Base-by-base conservation (phyloP, 2,888 invertebrate species). In the Spodoptera exigua region DNA sequence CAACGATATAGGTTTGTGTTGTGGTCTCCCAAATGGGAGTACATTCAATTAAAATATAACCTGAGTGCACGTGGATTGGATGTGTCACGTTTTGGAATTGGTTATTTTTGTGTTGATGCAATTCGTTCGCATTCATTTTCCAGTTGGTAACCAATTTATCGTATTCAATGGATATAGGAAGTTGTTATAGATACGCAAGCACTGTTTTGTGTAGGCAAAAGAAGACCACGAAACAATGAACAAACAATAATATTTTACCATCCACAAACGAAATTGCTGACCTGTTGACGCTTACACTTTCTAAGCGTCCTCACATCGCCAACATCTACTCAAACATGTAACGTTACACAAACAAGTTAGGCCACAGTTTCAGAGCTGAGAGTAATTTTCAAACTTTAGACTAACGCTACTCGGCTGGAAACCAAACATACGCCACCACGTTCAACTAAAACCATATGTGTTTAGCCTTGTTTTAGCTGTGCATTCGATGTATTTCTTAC, bases 341-440 rank as follows among this genome's bases (percentile, higher is more conserved):
- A 36, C 11, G 17, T 13, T 51, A 34, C 44, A 48, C 34, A 55
- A 65, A 66, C 68, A 55, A 18, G 54, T 32, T 13, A 17, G 16
- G 47, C 59, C 40, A 2, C 41, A 54, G 60, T 52, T 57, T 48
- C 40, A 35, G 48, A 55, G 52, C 39, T 40, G 43, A 40, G 41
- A 47, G 67, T 55, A 55, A 69, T 72, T 69, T 69, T 21, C 35
- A 43, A 69, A 69, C 51, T 72, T 69, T 60, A 54, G 40, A 52
- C 48, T 36, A 45, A 56, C 51, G 18, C 54, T 34, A 39, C 51
- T 45, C 47, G 18, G 11, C 46, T 66, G 17, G 5, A 41, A 52
- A 27, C 41, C 44, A 72, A 68, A 71, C 66, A 60, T 44, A 32
- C 18, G 54, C 21, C 43, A 41, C 16, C 41, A 37, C 39, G 35